phyloP scores from a whole-genome alignment of 2,113 vertebrate genomes.

The Macrotis lagotis region DNA sequence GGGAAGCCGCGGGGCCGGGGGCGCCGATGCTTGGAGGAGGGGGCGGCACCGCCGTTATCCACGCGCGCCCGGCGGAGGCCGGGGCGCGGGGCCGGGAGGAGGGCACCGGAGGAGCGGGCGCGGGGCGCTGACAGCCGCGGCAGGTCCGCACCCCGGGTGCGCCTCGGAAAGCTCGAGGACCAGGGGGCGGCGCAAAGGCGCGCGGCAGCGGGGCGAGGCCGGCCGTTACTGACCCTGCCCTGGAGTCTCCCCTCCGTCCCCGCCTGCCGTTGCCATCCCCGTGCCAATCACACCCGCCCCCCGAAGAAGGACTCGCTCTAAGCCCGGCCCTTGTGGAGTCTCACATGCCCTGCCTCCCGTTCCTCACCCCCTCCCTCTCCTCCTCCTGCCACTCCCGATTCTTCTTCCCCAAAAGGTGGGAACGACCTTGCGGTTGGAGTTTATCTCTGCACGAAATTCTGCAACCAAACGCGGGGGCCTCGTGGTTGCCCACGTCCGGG shows the following conservation, averaged over 20 bases:
- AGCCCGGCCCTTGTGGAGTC: not conserved
- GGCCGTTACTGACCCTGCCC: not conserved
- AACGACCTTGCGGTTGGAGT: constrained; percentile 10
- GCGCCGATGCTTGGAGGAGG: not conserved
- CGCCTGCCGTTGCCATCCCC: not conserved
- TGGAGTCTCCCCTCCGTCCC: accelerated
- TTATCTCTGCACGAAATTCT: not conserved
- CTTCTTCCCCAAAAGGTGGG: not conserved
- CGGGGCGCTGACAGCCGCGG: not conserved
- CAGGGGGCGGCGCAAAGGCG: not conserved
- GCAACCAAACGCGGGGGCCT: not conserved
- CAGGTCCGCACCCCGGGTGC: not conserved
- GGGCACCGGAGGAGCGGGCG: not conserved
- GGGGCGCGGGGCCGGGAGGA: not conserved
- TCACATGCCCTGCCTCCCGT: not conserved
- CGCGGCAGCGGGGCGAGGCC: not conserved
- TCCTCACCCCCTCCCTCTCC: not conserved
- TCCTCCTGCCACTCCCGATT: not conserved
- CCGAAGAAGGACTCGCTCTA: not conserved
- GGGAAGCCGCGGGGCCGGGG: not conserved
- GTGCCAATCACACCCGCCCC: not conserved
- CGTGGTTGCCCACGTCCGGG: not conserved
- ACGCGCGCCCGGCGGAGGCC: not conserved
- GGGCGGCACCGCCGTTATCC: not conserved
- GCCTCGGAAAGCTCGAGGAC: not conserved